A percentile compares a stretch with the other conserved stretches of the same genome.
Conservation (phyloP, 2,888 invertebrate species). For the Aleiodes alternator region DNA sequence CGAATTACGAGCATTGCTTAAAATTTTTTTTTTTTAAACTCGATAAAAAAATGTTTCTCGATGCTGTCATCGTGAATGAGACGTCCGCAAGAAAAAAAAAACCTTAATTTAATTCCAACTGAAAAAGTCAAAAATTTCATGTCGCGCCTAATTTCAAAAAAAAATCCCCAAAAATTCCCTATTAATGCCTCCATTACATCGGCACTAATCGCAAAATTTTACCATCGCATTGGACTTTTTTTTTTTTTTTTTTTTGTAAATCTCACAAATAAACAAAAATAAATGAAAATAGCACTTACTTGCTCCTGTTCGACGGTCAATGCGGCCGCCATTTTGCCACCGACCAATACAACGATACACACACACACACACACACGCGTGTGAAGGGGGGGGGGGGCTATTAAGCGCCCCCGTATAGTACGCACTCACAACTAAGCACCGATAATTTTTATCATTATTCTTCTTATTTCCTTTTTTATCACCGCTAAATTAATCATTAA, state of each 20-base stretch:
- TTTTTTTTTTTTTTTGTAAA: not conserved
- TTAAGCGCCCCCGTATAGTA: constrained; percentile 52
- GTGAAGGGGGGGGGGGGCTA: not conserved
- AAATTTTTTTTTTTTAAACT: too few relatives aligned
- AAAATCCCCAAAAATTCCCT: too few relatives aligned
- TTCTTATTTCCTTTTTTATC: constrained; percentile 33
- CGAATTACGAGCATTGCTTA: not conserved
- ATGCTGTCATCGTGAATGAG: not conserved
- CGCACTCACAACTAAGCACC: constrained; percentile 50
- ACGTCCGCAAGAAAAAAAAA: too few relatives aligned
- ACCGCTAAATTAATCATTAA: constrained; percentile 1
- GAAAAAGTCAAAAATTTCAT: too few relatives aligned
- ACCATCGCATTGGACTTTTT: not conserved
- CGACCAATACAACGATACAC: constrained; percentile 52
- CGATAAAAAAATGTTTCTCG: not conserved
- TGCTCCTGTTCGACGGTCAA: constrained; percentile 87
- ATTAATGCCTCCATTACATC: not conserved
- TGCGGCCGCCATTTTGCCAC: constrained; percentile 82
- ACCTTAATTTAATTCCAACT: too few relatives aligned
- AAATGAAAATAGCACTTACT: constrained; percentile 77
- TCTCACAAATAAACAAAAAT: not conserved
- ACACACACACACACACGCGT: constrained; percentile 6
- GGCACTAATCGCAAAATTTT: not conserved
- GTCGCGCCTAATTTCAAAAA: too few relatives aligned
- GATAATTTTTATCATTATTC: constrained; percentile 45